Percentiles rank a stretch among this genome's conserved stretches.
phyloP scores from a whole-genome alignment of 2,797 vertebrate species.

The Neosilurus mollespiculum region DNA sequence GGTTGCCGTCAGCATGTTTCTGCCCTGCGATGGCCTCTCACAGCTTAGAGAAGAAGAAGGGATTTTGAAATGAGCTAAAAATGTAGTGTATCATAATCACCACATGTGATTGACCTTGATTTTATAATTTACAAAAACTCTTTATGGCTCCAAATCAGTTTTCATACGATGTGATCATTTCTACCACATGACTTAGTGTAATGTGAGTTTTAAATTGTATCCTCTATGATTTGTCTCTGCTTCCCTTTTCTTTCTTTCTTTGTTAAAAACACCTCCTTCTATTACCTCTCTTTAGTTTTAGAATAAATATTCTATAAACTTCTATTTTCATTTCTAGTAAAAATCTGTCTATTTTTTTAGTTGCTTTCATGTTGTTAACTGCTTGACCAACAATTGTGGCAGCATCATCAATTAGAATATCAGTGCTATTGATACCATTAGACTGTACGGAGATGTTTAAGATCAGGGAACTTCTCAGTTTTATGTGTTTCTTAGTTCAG shows the following conservation, averaged over 20 bases:
- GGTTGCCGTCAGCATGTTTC: too few species aligned
- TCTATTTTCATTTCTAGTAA: not conserved
- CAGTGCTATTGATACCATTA: not conserved
- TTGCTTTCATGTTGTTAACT: not conserved
- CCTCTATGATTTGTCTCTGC: not conserved
- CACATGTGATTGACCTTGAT: not conserved
- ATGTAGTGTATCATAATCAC: not conserved
- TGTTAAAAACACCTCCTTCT: not conserved
- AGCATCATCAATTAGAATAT: not conserved
- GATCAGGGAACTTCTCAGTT: not conserved
- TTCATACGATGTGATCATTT: not conserved
- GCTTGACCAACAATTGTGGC: not conserved
- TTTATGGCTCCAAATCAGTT: not conserved
- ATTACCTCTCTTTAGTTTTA: not conserved
- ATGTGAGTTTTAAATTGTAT: not conserved
- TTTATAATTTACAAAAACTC: not conserved
- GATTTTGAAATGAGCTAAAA: not conserved
- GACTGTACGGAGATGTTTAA: not conserved
- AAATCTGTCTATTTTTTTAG: not conserved
- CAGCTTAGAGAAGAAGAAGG: not conserved
- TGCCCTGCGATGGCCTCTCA: not conserved
- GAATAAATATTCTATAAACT: not conserved
- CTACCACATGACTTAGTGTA: not conserved
- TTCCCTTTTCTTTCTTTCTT: not conserved
- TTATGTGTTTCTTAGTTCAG: not conserved